Evolutionary conservation across 2,888 invertebrate species (phyloP), one percentile per base, ranked within the genome.

Genomic region (Nemotelus nigrinus): DNA sequence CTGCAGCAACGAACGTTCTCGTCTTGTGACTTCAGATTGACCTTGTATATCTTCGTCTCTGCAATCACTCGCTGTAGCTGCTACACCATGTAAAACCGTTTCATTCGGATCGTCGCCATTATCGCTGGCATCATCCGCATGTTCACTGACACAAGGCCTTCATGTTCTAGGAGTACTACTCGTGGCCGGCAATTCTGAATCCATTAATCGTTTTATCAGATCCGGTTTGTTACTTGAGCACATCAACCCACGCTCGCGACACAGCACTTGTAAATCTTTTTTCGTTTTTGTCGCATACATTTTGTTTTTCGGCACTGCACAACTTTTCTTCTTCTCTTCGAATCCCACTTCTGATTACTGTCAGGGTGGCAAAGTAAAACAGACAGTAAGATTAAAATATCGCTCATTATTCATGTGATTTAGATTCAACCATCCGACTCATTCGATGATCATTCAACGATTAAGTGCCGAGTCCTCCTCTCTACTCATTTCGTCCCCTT

Each of bases 151-250:
- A 25, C 25, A 3, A 2, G n/a, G 57, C 25, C 25, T 25, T 3
- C 2, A 7, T 57, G 57, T 7, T 6, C 10, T 1, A 10, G 5
- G 6, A 3, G 57, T 57, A 57, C 57, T 57, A 25, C 3, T 57
- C 8, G 57, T 2, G 57, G 2, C 57, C 4, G 57, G 63, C 3
- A 63, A 39, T 5, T 43, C 39, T 43, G 41, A 39, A 39, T 63
- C 63, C 43, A 63, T 8, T 5, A 63, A 43, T 63, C 63, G 63
- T 43, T 63, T 25, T 10, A 63, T 43, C 3, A 63, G 63, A 39
- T 63, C 63, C 41, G 41, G 63, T 2, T 63, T 63, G 41, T 63
- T 63, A 3, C 63, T 43, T 8, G 63, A 63, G 41, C 57, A 25
- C 25, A 25, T 25, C 25, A 57, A 57, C 10, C 57, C 57, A 57